A percentile compares a stretch with the other conserved stretches of the same genome.
phyloP scores from a whole-genome alignment of 2,888 invertebrate genomes.

The Neelides folsomi region DNA sequence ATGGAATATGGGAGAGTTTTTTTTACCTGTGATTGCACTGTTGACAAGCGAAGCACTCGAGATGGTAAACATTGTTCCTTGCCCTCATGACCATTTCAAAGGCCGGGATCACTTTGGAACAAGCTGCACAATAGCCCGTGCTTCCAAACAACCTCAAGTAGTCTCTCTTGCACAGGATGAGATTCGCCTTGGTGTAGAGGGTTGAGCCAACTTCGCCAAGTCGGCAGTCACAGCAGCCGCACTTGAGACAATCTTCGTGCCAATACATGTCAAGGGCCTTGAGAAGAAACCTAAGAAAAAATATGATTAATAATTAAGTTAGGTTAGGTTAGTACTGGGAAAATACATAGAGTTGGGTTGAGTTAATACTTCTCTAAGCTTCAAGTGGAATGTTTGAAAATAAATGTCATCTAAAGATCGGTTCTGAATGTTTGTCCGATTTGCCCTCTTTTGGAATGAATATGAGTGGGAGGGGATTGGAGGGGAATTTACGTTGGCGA shows the following conservation, averaged over 20 bases:
- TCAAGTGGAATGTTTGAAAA: no score
- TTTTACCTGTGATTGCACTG: slow-evolving; percentile 82
- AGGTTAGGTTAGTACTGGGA: not conserved
- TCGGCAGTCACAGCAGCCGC: slow-evolving; percentile 81
- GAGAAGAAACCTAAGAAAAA: slow-evolving; percentile 44
- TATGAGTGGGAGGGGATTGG: no score
- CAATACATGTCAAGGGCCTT: slow-evolving; percentile 79
- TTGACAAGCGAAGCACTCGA: slow-evolving; percentile 88
- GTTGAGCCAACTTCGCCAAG: slow-evolving; percentile 87
- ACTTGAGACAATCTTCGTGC: slow-evolving; percentile 89
- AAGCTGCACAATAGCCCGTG: slow-evolving; percentile 80
- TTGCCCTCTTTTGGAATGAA: no score
- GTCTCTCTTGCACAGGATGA: slow-evolving; percentile 80
- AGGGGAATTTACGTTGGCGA: no score
- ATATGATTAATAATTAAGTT: not conserved
- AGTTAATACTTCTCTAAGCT: not conserved
- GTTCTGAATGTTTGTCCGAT: no score
- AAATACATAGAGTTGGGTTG: no score
- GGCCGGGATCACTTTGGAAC: slow-evolving; percentile 82
- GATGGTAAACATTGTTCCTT: slow-evolving; percentile 79
- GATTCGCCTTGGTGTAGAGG: slow-evolving; percentile 76
- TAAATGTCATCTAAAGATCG: no score
- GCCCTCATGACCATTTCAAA: slow-evolving; percentile 94
- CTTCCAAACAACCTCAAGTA: slow-evolving; percentile 84
- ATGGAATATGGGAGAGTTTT: no score